Conservation (phyloP, 2,797 vertebrate genomes). For the Cyclopterus lumpus region DNA sequence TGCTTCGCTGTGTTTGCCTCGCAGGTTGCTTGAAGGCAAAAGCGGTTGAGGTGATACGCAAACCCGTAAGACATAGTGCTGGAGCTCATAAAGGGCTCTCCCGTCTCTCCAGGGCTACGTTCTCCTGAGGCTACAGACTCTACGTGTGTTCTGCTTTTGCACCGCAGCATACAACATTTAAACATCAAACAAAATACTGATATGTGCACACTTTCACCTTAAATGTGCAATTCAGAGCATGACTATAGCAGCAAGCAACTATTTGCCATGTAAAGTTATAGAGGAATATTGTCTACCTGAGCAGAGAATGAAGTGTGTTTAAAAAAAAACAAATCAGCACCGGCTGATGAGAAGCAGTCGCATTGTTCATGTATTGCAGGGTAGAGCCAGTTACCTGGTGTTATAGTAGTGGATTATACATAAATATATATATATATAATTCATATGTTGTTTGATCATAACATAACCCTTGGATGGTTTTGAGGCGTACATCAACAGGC, state of each 20-base stretch:
- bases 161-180: background rate
- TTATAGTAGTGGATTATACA: background rate
- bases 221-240: background rate
- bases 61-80: constrained; percentile 15
- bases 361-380: background rate
- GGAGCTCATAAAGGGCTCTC: background rate
- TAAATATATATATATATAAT: background rate
- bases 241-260: background rate
- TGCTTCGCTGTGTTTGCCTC: constrained; percentile 21
- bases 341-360: too few relatives aligned
- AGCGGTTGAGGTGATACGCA: constrained; percentile 6
- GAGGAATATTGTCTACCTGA: background rate
- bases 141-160: background rate
- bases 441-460: background rate
- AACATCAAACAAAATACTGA: background rate
- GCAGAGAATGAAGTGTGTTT: background rate
- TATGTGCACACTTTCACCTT: background rate
- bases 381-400: background rate
- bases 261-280: background rate
- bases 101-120: background rate
- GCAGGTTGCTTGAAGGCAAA: constrained; percentile 28
- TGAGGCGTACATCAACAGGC: background rate
- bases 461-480: background rate
- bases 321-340: too few relatives aligned
- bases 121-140: constrained; percentile 9